These are phyloP conservation scores for Charadrius vociferus DNA, from an alignment of 2,113 vertebrate species.

Conservation along the genomic window DNA sequence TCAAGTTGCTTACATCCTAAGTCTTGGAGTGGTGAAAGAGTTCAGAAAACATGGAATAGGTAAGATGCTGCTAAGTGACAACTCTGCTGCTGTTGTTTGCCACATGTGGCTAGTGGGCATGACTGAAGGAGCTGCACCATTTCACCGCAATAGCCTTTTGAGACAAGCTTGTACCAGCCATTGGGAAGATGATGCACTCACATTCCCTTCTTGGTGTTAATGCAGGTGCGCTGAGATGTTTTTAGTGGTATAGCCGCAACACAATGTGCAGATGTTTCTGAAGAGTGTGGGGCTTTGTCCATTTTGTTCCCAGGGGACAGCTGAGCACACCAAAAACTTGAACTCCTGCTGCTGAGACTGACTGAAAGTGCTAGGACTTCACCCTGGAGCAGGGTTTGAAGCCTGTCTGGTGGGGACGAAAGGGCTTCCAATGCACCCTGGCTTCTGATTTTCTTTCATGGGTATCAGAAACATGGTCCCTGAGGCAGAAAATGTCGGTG, in stretches of 20 bases:
- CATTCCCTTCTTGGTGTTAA: not conserved
- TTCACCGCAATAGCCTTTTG: not conserved
- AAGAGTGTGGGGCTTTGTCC: not conserved
- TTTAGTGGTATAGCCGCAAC: not conserved
- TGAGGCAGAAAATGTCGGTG: not conserved
- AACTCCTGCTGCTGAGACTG: not conserved
- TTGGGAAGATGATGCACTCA: not conserved
- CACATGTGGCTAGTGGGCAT: not conserved
- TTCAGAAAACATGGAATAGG: constrained; percentile 98
- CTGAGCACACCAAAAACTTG: not conserved
- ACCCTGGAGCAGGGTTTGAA: not conserved
- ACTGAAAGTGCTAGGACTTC: not conserved
- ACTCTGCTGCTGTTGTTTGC: not conserved
- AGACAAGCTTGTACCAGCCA: not conserved
- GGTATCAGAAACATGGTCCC: not conserved
- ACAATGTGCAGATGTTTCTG: not conserved
- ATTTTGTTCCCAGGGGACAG: not conserved
- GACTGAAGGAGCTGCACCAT: not conserved
- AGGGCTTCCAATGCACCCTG: not conserved
- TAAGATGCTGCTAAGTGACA: constrained; percentile 62
- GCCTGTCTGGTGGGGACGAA: not conserved
- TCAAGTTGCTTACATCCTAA: constrained; percentile 98
- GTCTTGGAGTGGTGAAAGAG: constrained; percentile 96
- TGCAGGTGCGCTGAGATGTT: not conserved
- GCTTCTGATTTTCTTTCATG: not conserved